Evolutionary conservation across 1,140 invertebrate species (phyloP).

Genomic region (Potamilus streckersoni): DNA sequence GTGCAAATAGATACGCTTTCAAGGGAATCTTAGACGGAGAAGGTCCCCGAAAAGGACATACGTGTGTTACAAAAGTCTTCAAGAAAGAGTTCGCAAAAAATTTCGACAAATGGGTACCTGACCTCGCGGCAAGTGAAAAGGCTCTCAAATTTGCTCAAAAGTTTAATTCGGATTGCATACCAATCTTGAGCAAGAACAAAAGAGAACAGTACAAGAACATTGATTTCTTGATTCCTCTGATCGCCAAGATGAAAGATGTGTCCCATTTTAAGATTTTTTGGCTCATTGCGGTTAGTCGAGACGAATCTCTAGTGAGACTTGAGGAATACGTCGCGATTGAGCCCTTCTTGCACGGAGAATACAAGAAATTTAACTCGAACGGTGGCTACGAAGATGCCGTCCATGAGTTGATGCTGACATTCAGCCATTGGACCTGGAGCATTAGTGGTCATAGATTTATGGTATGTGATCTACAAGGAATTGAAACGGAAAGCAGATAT

Average conservation of each 20-base stretch:
- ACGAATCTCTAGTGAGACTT: slow-evolving; percentile 7
- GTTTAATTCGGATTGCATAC: slow-evolving; percentile 12
- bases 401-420: slow-evolving; percentile 6
- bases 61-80: slow-evolving; percentile 30
- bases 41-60: slow-evolving; percentile 16
- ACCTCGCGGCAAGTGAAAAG: slow-evolving; percentile 24
- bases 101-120: slow-evolving; percentile 5
- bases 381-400: slow-evolving; percentile 21
- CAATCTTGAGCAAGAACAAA: slow-evolving; percentile 10
- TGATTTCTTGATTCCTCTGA: slow-evolving; percentile 23
- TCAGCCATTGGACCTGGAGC: slow-evolving; percentile 26
- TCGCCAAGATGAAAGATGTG: slow-evolving; percentile 23
- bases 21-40: slow-evolving; percentile 21
- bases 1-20: slow-evolving; percentile 20
- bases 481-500: background rate
- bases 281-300: slow-evolving; percentile 15
- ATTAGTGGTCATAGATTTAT: slow-evolving; percentile 15
- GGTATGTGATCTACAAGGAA: slow-evolving; percentile 18
- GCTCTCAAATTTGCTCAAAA: slow-evolving; percentile 17
- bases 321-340: slow-evolving; percentile 14
- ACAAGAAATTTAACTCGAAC: slow-evolving; percentile 26
- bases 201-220: slow-evolving; percentile 10
- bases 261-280: slow-evolving; percentile 29
- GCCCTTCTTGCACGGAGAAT: slow-evolving; percentile 7
- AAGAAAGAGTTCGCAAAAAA: slow-evolving; percentile 24